Percentiles rank a stretch among this genome's conserved stretches.
Evolutionary conservation across 2,888 invertebrate species (phyloP).

Genomic region (Keiferia lycopersicella): DNA sequence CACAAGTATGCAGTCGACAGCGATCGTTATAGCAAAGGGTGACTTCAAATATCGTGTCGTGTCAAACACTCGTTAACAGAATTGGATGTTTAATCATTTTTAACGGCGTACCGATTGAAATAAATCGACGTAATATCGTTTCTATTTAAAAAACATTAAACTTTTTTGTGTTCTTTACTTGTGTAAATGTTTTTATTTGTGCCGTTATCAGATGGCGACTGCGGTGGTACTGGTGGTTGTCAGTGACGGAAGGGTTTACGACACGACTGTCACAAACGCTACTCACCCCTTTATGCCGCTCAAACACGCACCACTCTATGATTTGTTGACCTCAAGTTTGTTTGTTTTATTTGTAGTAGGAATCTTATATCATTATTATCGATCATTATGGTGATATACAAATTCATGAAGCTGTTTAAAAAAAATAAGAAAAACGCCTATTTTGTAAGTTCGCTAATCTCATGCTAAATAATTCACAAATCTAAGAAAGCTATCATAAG

Average conservation of each 20-base stretch:
- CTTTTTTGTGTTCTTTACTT: not conserved
- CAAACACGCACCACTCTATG: constrained; percentile 15
- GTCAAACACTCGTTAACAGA: constrained; percentile 7
- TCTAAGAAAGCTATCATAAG: too few species aligned
- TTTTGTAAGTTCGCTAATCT: too few species aligned
- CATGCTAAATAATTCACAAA: too few species aligned
- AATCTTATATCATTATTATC: too few species aligned
- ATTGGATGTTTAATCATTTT: constrained; percentile 15
- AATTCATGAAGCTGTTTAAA: too few species aligned
- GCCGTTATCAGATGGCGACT: constrained; percentile 13
- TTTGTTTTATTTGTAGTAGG: too few species aligned
- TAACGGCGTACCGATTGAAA: constrained; percentile 7
- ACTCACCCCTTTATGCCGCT: constrained; percentile 19
- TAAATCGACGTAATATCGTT: not conserved
- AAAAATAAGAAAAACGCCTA: too few species aligned
- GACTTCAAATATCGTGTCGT: constrained; percentile 16
- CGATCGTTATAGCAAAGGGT: constrained; percentile 5
- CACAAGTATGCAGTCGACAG: constrained; percentile 8
- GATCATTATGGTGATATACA: too few species aligned
- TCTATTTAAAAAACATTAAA: not conserved
- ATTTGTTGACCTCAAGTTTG: constrained; percentile 8
- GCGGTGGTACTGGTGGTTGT: not conserved
- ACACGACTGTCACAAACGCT: constrained; percentile 10
- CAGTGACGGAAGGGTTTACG: constrained; percentile 17
- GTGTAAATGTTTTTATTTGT: not conserved